Percentiles rank a stretch among this genome's conserved stretches.
These are phyloP conservation scores for Gymnothorax javanicus DNA, from an alignment of 2,797 vertebrate species.

Conservation along the genomic window DNA sequence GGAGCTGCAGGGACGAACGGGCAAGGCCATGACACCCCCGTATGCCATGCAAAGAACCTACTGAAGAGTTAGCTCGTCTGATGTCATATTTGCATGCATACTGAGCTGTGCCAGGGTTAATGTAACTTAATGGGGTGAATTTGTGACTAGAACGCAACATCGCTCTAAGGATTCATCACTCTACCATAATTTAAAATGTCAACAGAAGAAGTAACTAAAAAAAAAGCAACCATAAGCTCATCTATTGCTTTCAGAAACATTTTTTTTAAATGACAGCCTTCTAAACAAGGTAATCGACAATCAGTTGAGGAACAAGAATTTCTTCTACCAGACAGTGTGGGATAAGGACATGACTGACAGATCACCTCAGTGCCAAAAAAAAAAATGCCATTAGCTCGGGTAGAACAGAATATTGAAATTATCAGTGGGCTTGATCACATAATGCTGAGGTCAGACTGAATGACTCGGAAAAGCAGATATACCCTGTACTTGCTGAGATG, in stretches of 20 bases:
- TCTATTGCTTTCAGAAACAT: no score
- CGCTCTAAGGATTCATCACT: neutral
- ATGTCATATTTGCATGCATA: neutral
- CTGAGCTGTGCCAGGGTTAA: neutral
- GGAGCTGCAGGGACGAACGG: slow-evolving; percentile 51
- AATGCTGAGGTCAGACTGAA: neutral
- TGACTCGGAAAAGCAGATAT: neutral
- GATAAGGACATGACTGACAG: neutral
- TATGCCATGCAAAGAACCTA: neutral
- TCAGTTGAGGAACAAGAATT: neutral
- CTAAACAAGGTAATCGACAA: neutral
- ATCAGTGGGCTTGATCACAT: neutral
- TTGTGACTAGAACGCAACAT: neutral
- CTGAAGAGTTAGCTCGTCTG: neutral
- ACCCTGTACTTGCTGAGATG: neutral
- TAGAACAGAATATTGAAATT: neutral
- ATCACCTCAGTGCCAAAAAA: neutral
- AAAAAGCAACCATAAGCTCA: neutral
- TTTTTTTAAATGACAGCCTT: neutral
- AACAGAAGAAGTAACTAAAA: neutral
- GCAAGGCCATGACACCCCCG: neutral
- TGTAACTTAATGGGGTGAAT: neutral
- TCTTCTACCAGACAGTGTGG: neutral
- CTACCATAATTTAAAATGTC: neutral
- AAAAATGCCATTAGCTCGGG: neutral